Percentiles rank a stretch among this genome's conserved stretches.
Evolutionary conservation across 2,113 vertebrate species (phyloP).

Genomic region (Passer domesticus): DNA sequence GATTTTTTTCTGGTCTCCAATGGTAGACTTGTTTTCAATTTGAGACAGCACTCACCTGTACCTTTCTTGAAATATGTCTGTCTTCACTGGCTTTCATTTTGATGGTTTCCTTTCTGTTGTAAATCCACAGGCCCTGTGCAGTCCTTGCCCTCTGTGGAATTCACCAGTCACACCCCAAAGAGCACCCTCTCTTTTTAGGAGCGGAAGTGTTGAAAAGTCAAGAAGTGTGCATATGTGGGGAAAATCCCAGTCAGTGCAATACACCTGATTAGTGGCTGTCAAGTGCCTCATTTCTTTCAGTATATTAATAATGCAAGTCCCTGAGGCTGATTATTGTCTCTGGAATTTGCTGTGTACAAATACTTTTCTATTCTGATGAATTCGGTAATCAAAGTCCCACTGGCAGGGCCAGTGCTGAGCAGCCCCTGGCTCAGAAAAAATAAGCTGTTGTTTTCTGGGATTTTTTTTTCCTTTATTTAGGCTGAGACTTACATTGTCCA

Average conservation of each 20-base stretch:
- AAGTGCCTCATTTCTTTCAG: constrained; percentile 1
- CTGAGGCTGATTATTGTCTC: constrained; percentile 22
- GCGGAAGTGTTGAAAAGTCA: neutral
- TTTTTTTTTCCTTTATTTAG: neutral
- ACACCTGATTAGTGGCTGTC: neutral
- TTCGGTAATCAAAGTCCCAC: neutral
- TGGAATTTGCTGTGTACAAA: neutral
- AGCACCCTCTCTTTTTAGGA: neutral
- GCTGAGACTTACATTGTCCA: neutral
- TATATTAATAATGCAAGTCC: constrained; percentile 8
- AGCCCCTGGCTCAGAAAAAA: neutral
- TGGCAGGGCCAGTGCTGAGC: neutral
- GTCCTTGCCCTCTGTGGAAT: neutral
- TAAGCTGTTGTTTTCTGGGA: neutral
- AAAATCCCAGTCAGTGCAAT: neutral
- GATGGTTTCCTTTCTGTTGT: neutral
- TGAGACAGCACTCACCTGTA: neutral
- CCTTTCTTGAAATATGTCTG: neutral
- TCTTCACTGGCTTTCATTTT: neutral
- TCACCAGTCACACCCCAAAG: neutral
- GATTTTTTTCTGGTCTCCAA: neutral
- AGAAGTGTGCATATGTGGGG: neutral
- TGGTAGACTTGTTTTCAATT: neutral
- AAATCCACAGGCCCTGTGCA: neutral
- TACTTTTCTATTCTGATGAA: constrained; percentile 10